phyloP scores from a whole-genome alignment of 1,140 invertebrate species.

The Drosophila littoralis region DNA sequence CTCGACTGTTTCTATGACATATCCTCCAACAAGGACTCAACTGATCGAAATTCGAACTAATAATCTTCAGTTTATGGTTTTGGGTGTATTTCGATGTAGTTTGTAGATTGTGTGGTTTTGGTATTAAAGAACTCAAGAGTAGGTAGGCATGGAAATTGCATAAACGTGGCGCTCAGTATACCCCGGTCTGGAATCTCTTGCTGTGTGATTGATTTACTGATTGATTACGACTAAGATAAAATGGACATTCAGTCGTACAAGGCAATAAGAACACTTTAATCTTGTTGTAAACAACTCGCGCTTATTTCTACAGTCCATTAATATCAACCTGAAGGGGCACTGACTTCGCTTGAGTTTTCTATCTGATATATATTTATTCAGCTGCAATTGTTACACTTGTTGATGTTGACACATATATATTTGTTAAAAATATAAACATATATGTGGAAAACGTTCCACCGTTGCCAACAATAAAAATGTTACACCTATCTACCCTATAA shows the following conservation, averaged over 20 bases:
- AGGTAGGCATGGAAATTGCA: not conserved
- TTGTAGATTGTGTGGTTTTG: not conserved
- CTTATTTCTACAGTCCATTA: not conserved
- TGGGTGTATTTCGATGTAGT: not conserved
- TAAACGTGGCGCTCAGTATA: not conserved
- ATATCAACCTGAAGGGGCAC: not conserved
- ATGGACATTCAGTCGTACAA: conserved; percentile 7
- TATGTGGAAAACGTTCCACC: not conserved
- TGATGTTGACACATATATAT: not conserved
- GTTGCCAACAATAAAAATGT: not conserved
- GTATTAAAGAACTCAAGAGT: not conserved
- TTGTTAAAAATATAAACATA: too few relatives aligned
- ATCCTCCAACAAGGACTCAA: not conserved
- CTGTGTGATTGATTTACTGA: not conserved
- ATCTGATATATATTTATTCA: not conserved
- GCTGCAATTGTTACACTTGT: not conserved
- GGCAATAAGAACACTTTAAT: conserved; percentile 8
- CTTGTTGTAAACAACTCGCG: not conserved
- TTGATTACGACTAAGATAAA: not conserved
- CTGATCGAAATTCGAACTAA: not conserved
- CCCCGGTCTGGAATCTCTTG: not conserved
- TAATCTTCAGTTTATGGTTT: conserved; percentile 3
- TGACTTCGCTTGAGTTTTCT: not conserved
- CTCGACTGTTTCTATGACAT: not conserved
- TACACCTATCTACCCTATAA: conserved; percentile 22